A percentile compares a stretch with the other conserved stretches of the same genome.
Conservation (phyloP, 2,888 invertebrate genomes). For the Hydroisotoma schaefferi region DNA sequence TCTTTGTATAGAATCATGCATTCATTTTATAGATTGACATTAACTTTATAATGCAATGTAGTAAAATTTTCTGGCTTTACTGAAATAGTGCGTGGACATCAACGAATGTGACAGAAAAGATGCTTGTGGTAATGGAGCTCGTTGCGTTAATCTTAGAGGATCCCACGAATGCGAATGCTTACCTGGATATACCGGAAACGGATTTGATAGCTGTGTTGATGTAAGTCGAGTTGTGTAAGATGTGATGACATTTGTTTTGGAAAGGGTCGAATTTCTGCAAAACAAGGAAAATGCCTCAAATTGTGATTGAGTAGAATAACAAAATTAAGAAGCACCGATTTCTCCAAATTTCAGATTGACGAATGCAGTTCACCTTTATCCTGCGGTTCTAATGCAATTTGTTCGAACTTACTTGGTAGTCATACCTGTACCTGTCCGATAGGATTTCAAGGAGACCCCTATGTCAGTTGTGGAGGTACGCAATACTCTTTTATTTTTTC, state of each 20-base stretch:
- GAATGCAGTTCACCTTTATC: slow-evolving; percentile 66
- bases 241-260: too few species aligned
- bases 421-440: slow-evolving; percentile 78
- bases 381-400: slow-evolving; percentile 76
- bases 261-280: too few species aligned
- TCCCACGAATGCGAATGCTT: slow-evolving; percentile 81
- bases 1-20: too few species aligned
- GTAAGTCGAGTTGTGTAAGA: slow-evolving; percentile 64
- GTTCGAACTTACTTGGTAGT: slow-evolving; percentile 73
- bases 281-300: too few species aligned
- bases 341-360: too few species aligned
- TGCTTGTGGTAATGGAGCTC: slow-evolving; percentile 74
- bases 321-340: too few species aligned
- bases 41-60: too few species aligned
- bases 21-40: too few species aligned
- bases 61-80: too few species aligned
- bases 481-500: too few species aligned
- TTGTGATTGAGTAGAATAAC: too few species aligned
- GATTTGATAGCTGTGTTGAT: slow-evolving; percentile 67
- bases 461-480: neutral
- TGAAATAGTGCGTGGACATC: slow-evolving; percentile 74
- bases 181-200: slow-evolving; percentile 66
- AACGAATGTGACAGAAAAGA: slow-evolving; percentile 72
- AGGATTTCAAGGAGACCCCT: slow-evolving; percentile 75
- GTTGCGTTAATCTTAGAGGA: slow-evolving; percentile 75